Percentiles rank a stretch among this genome's conserved stretches.
Evolutionary conservation across 2,113 vertebrate species (phyloP).

Genomic region (Bettongia penicillata): DNA sequence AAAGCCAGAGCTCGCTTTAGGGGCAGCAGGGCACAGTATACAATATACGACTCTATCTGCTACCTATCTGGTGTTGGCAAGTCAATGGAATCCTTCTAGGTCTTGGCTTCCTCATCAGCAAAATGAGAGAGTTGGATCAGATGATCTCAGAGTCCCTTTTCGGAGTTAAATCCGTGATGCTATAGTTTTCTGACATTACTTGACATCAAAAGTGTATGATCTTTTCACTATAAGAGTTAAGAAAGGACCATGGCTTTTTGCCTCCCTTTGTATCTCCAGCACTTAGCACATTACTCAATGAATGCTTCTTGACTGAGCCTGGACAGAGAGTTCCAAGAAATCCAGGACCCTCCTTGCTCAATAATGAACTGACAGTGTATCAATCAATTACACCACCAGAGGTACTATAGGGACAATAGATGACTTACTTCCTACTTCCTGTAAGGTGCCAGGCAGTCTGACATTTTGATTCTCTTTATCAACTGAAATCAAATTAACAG

Average conservation of each 20-base stretch:
- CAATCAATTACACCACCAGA: not conserved
- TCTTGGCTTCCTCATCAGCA: not conserved
- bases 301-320: not conserved
- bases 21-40: not conserved
- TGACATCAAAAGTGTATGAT: not conserved
- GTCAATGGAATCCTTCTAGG: not conserved
- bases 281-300: not conserved
- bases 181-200: not conserved
- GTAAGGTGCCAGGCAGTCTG: not conserved
- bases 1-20: slow-evolving; percentile 27
- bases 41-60: not conserved
- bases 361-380: not conserved
- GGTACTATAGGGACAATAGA: not conserved
- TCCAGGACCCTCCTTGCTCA: not conserved
- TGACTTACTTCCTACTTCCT: not conserved
- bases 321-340: not conserved
- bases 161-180: not conserved
- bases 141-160: not conserved
- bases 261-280: not conserved
- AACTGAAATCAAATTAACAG: not conserved
- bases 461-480: not conserved
- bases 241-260: not conserved
- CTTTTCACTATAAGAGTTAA: not conserved
- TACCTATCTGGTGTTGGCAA: not conserved
- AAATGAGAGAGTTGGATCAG: not conserved